Evolutionary conservation across 2,113 vertebrate species (phyloP), one percentile per base, ranked within the genome.

Genomic region (Bufo bufo): DNA sequence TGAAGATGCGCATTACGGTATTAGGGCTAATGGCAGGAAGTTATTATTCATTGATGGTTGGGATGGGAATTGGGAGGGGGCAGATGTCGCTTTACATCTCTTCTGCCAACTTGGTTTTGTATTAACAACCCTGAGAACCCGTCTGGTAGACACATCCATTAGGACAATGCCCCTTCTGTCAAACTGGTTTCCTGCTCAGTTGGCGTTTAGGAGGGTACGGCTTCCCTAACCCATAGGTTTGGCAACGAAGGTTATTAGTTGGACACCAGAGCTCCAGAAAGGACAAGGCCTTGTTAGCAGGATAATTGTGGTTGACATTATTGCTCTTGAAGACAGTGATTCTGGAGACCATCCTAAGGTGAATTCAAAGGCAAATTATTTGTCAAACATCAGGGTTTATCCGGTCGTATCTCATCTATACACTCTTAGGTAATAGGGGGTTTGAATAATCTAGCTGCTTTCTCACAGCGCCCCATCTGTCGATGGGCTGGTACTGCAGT

Each of bases 11-110:
- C 47, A 87, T 74, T 20, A 65, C 87, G 47, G 71, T 86, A 77
- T 78, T 77, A 80, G 43, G 47, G 61, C 77, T 88, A 84, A 88
- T 88, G 80, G 71, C 71, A 88, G 87, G 87, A 88, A 88, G 87
- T 80, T 83, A 77, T 88, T 77, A 84, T 74, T 83, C 79, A 88
- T 88, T 88, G 45, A 88, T 88, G 80, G 75, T 84, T 77, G 33
- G n/a, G 84, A 65, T 88, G 69, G 71, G 45, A 77, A 77, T 58
- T n/a, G n/a, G 47, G 80, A 78, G 74, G 43, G 52, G 23, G 69
- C 79, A 82, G 78, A 6, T 82, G 86, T 33, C 69, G 4, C 11
- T 50, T 87, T 84, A 54, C 69, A 75, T 75, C 66, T 85, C 77
- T 81, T 47, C 74, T 86, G 75, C 59, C n/a, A 86, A 61, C n/a